A percentile compares a stretch with the other conserved stretches of the same genome.
phyloP scores from a whole-genome alignment of 1,140 invertebrate genomes.

The Mamestra configurata region DNA sequence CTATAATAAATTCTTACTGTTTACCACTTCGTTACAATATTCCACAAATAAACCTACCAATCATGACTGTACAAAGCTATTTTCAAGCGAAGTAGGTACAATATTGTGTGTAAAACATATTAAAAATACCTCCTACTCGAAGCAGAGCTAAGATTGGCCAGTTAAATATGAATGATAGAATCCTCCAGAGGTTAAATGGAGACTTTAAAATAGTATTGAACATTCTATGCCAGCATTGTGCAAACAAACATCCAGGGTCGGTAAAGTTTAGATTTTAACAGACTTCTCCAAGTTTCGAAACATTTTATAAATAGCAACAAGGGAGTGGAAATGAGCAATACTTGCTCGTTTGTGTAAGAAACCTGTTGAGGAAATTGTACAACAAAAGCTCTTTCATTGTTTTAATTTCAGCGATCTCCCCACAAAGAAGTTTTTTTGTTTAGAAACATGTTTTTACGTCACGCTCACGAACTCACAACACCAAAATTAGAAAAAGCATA shows the following conservation, averaged over 20 bases:
- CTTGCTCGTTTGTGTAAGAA: background rate
- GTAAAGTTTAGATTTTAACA: conserved; percentile 30
- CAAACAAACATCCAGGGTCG: conserved; percentile 13
- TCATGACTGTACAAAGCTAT: conserved; percentile 7
- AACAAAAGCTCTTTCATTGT: background rate
- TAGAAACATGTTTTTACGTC: background rate
- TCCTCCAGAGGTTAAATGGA: conserved; percentile 25
- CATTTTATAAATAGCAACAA: conserved; percentile 25
- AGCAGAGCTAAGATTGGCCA: conserved; percentile 31
- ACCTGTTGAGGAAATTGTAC: conserved; percentile 12
- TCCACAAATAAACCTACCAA: conserved; percentile 8
- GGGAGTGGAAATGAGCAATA: conserved; percentile 5
- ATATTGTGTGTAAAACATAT: conserved; percentile 35
- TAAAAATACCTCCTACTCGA: conserved; percentile 19
- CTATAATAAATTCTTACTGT: background rate
- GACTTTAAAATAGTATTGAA: conserved; percentile 31
- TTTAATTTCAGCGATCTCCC: background rate
- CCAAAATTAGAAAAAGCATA: too few species aligned
- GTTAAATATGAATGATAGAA: conserved; percentile 48
- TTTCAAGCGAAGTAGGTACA: conserved; percentile 13
- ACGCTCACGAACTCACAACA: too few species aligned
- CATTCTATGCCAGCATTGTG: conserved; percentile 3
- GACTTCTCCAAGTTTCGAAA: conserved; percentile 25
- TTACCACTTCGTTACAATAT: conserved; percentile 16
- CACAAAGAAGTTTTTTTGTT: background rate